These are phyloP conservation scores for Genyomyrus donnyi DNA, from an alignment of 2,113 vertebrate species.

Conservation along the genomic window DNA sequence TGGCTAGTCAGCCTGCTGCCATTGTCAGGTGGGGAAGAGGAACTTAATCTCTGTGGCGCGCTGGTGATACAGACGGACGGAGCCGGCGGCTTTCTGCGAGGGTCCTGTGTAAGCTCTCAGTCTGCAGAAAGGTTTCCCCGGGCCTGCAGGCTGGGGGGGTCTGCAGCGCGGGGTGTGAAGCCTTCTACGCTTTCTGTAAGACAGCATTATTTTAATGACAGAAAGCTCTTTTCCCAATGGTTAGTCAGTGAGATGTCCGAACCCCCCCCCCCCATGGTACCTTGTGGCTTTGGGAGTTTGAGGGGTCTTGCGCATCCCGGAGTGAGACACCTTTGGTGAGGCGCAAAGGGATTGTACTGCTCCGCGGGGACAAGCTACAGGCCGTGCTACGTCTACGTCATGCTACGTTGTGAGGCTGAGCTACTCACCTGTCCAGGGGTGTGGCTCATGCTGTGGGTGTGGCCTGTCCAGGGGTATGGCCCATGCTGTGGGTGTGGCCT, in stretches of 20 bases:
- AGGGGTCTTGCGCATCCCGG: neutral
- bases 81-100: neutral
- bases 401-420: no score
- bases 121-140: neutral
- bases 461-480: neutral
- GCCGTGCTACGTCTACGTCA: no score
- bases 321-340: no score
- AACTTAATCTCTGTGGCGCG: neutral
- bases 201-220: slow-evolving; percentile 68
- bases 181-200: slow-evolving; percentile 59
- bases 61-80: neutral
- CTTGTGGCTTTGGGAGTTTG: neutral
- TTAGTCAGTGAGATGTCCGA: neutral
- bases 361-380: no score
- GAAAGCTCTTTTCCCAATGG: slow-evolving; percentile 28
- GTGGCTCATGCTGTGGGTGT: neutral
- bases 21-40: neutral
- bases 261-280: neutral
- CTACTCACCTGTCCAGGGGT: no score
- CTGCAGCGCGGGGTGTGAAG: slow-evolving; percentile 41
- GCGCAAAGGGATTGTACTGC: neutral
- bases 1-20: neutral
- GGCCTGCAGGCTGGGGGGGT: slow-evolving; percentile 28
- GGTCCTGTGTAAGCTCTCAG: neutral
- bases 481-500: no score